Conservation (phyloP, 2,113 vertebrate species). For the Apteryx owenii region DNA sequence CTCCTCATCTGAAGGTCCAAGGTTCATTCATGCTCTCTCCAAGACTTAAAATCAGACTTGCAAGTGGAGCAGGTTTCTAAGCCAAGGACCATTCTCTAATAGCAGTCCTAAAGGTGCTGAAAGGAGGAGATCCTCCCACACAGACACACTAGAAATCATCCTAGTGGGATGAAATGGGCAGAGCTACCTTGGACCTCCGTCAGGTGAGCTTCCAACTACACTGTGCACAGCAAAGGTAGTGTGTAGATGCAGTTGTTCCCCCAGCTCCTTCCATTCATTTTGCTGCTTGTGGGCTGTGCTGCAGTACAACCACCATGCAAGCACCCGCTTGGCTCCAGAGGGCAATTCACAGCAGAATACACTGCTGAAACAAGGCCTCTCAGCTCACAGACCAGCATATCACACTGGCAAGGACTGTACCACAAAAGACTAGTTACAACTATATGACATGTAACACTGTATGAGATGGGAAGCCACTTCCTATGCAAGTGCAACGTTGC, state of each 20-base stretch:
- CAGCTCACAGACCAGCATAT: not conserved
- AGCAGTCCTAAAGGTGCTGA: not conserved
- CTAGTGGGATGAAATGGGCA: not conserved
- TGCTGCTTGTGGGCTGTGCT: not conserved
- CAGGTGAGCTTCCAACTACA: not conserved
- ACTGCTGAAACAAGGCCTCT: not conserved
- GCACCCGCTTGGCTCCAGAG: not conserved
- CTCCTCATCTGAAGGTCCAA: not conserved
- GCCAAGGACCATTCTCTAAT: not conserved
- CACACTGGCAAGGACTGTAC: fast-evolving
- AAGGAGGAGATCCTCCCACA: not conserved
- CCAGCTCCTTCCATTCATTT: not conserved
- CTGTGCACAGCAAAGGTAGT: not conserved
- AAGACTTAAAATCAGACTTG: not conserved
- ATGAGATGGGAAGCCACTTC: not conserved
- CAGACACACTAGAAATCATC: not conserved
- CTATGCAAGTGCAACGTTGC: not conserved
- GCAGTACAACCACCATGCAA: not conserved
- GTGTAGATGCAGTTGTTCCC: fast-evolving
- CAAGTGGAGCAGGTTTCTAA: not conserved
- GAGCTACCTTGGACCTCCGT: not conserved
- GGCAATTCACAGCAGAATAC: not conserved
- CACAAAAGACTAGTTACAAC: not conserved
- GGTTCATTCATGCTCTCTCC: not conserved
- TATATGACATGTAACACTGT: fast-evolving